A percentile compares a stretch with the other conserved stretches of the same genome.
These are phyloP conservation scores for Eilema depressum DNA, from an alignment of 2,888 invertebrate genomes.

Conservation along the genomic window DNA sequence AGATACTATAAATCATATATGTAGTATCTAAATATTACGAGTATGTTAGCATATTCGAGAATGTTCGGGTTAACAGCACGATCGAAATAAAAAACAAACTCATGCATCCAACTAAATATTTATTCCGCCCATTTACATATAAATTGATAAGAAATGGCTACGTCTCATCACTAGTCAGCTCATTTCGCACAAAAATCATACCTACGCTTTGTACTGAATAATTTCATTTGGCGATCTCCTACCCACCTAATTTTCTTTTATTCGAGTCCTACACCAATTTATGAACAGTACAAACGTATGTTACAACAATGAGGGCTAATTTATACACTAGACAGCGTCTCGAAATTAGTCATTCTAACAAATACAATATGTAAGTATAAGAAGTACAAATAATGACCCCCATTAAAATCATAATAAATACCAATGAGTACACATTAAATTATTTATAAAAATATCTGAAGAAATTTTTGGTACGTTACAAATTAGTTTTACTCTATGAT, in stretches of 20 bases:
- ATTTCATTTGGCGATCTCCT: slow-evolving; percentile 73
- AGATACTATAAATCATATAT: too few relatives aligned
- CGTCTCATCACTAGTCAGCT: slow-evolving; percentile 59
- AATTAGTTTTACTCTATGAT: slow-evolving; percentile 53
- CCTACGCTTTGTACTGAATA: slow-evolving; percentile 82
- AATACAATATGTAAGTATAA: neutral
- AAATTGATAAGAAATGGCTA: slow-evolving; percentile 73
- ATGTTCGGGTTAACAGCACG: neutral
- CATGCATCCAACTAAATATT: slow-evolving; percentile 77
- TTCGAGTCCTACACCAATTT: slow-evolving; percentile 44
- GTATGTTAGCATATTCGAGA: neutral
- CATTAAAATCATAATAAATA: slow-evolving; percentile 53
- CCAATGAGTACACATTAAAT: slow-evolving; percentile 57
- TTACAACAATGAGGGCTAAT: slow-evolving; percentile 20
- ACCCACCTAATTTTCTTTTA: slow-evolving; percentile 40
- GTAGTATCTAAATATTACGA: too few relatives aligned
- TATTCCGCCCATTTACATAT: slow-evolving; percentile 76
- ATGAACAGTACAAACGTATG: slow-evolving; percentile 47
- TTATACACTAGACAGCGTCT: slow-evolving; percentile 8
- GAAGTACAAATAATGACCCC: slow-evolving; percentile 16
- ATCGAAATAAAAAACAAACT: slow-evolving; percentile 50
- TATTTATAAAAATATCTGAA: slow-evolving; percentile 76
- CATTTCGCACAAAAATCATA: slow-evolving; percentile 54
- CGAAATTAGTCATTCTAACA: slow-evolving; percentile 2
- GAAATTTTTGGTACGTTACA: slow-evolving; percentile 76